phyloP scores from a whole-genome alignment of 1,140 invertebrate species.

The Tetramorium simillimum region DNA sequence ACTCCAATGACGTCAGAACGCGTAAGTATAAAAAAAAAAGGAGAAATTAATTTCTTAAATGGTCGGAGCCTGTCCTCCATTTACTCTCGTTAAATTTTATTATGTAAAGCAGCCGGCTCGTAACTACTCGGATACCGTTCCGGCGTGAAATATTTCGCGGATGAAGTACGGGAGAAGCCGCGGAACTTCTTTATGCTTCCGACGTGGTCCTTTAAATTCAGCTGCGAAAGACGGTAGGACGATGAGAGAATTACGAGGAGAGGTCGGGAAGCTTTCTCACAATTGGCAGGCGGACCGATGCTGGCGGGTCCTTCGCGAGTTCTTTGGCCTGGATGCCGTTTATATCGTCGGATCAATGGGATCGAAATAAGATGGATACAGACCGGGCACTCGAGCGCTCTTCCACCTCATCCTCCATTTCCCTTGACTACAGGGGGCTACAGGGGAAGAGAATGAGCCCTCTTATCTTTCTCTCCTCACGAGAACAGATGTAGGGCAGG shows the following conservation, averaged over 20 bases:
- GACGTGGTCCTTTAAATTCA: slow-evolving; percentile 51
- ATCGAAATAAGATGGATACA: slow-evolving; percentile 76
- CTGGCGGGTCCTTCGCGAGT: slow-evolving; percentile 13
- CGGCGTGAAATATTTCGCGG: slow-evolving; percentile 29
- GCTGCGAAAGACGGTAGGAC: neutral
- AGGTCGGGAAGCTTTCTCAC: slow-evolving; percentile 52
- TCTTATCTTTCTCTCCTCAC: slow-evolving; percentile 65
- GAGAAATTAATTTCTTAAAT: slow-evolving; percentile 10
- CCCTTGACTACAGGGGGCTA: neutral
- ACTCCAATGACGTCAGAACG: neutral
- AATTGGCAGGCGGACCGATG: slow-evolving; percentile 45
- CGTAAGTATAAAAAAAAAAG: neutral
- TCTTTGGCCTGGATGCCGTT: slow-evolving; percentile 62
- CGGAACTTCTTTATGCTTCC: slow-evolving; percentile 46
- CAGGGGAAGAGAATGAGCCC: slow-evolving; percentile 45
- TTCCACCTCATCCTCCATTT: neutral
- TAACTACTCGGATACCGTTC: slow-evolving; percentile 37
- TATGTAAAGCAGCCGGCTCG: slow-evolving; percentile 23
- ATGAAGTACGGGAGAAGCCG: slow-evolving; percentile 21
- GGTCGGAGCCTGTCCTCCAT: neutral
- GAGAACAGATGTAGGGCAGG: slow-evolving; percentile 75
- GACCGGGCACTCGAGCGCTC: slow-evolving; percentile 22
- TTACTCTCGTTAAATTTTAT: slow-evolving; percentile 27
- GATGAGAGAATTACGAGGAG: slow-evolving; percentile 44
- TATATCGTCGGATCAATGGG: slow-evolving; percentile 72